phyloP scores from a whole-genome alignment of 2,113 vertebrate species.

The Cervus canadensis region DNA sequence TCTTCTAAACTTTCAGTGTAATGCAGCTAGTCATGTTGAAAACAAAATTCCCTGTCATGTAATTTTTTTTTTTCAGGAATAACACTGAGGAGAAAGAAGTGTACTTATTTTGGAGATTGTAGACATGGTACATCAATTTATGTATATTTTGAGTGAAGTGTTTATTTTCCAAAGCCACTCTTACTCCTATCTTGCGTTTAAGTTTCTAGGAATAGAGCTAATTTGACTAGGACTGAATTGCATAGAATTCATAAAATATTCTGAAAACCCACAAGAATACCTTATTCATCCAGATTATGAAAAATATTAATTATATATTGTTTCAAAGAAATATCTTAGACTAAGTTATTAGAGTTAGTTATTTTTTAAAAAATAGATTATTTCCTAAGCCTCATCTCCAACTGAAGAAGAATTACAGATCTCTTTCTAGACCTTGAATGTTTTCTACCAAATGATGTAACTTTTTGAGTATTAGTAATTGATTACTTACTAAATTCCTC shows the following conservation, averaged over 20 bases:
- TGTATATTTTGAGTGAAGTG: not conserved
- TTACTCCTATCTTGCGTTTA: not conserved
- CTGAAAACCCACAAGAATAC: not conserved
- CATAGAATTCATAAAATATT: not conserved
- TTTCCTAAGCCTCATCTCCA: not conserved
- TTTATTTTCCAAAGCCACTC: slow-evolving; percentile 2
- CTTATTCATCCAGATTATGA: not conserved
- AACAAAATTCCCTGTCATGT: not conserved
- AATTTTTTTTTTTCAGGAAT: not conserved
- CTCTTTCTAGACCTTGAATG: not conserved
- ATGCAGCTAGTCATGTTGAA: not conserved
- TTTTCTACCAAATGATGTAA: not conserved
- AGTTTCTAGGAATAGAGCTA: not conserved
- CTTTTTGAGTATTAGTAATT: slow-evolving; percentile 24
- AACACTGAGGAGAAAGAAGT: not conserved
- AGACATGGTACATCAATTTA: not conserved
- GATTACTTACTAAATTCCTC: not conserved
- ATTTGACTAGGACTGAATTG: not conserved
- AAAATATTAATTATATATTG: not conserved
- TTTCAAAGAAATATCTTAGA: not conserved
- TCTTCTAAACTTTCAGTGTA: not conserved
- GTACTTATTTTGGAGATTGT: not conserved
- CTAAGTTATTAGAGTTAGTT: not conserved
- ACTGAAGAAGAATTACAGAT: not conserved
- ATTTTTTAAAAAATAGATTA: not conserved